Base-by-base conservation (phyloP, 35 echinoderm and acorn worm species). In the Apostichopus japonicus region DNA sequence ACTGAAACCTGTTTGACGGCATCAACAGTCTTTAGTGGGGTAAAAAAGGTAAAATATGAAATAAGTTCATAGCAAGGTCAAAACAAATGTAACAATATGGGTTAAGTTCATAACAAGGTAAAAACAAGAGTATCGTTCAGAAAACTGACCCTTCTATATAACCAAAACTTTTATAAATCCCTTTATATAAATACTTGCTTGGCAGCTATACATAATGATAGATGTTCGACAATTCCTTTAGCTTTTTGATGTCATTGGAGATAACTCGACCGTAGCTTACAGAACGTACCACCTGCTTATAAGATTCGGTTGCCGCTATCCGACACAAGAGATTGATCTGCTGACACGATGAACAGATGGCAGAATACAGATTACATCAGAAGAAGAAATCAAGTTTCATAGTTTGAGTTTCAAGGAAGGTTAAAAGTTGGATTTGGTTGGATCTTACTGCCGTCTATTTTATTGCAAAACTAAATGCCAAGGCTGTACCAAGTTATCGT, bases 1-100 rank as follows among this genome's bases (percentile, higher is more conserved):
- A 98, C 7, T 78, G 86, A 86, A 94, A 98, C 67, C 86, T 65
- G 23, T 93, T 91, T 17, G 94, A 88, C 65, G 93, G 86, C 15
- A 79, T 82, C 24, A 98, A 92, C 58, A 94, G 92, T 53, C 96
- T 95, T 87, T 23, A 6, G 44, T 57, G 19, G 53, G 54, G 24
- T 53, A 62, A 59, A 22, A 57, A n/a, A 16, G 57, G 33, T 44
- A 44, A 61, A 61, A 61, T 1, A 10, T 61, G 1, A 61, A 8
- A 61, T 61, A 61, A 8, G 13, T 8, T 61, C 57, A 61, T 61
- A 61, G 0, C 57, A 61, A 61, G 8, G 57, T 61, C 57, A 61
- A 44, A 44, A 44, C 33, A 44, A 44, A 44, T 0, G 33, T 44
- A 44, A 44, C 2, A 44, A 44, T 44, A 44, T 44, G 33, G 33